Conservation (phyloP, 2,113 vertebrate species). For the Dicentrarchus labrax region DNA sequence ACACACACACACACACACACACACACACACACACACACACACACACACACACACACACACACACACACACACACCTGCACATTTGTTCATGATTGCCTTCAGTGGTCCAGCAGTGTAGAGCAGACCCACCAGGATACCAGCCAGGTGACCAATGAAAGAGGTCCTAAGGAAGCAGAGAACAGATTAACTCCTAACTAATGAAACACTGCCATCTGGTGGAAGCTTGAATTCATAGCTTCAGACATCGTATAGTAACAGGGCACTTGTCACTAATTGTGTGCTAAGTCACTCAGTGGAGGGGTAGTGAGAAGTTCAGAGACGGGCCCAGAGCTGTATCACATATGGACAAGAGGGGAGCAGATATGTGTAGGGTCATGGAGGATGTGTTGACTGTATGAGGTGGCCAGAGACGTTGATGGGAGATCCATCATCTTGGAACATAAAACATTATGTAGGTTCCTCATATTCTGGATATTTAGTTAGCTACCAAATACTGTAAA, state of each 20-base stretch:
- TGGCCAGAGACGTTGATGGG: too few relatives aligned
- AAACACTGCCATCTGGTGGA: slow-evolving; percentile 57
- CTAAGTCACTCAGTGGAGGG: not conserved
- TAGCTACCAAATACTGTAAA: not conserved
- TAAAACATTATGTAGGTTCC: not conserved
- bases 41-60: slow-evolving; percentile 76
- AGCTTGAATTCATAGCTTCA: not conserved
- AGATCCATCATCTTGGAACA: too few relatives aligned
- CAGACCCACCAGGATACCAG: slow-evolving; percentile 95
- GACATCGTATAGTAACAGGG: too few relatives aligned
- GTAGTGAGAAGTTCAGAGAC: not conserved
- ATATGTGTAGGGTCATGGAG: too few relatives aligned
- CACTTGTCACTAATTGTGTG: too few relatives aligned
- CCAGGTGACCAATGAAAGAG: slow-evolving; percentile 93
- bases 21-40: slow-evolving; percentile 84
- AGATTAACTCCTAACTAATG: not conserved
- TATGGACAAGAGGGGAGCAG: too few relatives aligned
- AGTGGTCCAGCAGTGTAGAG: slow-evolving; percentile 92
- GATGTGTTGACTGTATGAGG: too few relatives aligned
- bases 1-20: slow-evolving; percentile 84
- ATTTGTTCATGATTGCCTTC: slow-evolving; percentile 86
- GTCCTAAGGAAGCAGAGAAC: slow-evolving; percentile 81
- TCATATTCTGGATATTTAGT: not conserved
- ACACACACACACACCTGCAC: slow-evolving; percentile 84
- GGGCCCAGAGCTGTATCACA: too few relatives aligned